These are phyloP conservation scores for Equus quagga DNA, from an alignment of 2,113 vertebrate species.

Conservation along the genomic window DNA sequence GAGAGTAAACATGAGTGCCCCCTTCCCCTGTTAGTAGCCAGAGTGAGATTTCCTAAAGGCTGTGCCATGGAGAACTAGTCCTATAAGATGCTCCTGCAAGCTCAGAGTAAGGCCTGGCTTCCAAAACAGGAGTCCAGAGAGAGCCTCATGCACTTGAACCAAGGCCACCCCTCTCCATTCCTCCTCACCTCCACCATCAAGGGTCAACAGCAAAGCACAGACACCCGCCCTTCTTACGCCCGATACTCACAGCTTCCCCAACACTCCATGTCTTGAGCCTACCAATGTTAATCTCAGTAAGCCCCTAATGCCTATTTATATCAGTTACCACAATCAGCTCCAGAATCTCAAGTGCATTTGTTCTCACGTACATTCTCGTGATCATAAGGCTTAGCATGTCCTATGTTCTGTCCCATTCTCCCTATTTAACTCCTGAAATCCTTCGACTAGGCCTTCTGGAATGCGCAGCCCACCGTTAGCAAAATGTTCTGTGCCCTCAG, in stretches of 20 bases:
- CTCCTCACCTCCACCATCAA: neutral
- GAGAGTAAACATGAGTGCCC: neutral
- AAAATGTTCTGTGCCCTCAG: neutral
- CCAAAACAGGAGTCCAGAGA: neutral
- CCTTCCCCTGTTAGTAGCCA: neutral
- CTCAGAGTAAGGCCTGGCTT: neutral
- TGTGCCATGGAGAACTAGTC: neutral
- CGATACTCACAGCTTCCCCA: neutral
- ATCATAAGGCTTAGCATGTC: neutral
- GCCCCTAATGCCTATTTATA: neutral
- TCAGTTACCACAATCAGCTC: neutral
- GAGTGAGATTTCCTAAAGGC: slow-evolving; percentile 2
- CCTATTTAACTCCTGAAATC: neutral
- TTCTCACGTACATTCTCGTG: neutral
- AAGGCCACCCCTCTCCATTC: neutral
- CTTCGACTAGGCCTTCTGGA: neutral
- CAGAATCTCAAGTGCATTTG: neutral
- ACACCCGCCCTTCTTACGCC: neutral
- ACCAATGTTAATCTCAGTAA: neutral
- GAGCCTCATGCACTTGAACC: neutral
- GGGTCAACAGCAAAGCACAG: neutral
- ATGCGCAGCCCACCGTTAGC: neutral
- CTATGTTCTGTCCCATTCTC: neutral
- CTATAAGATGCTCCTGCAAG: neutral
- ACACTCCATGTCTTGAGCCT: neutral